A percentile compares a stretch with the other conserved stretches of the same genome.
phyloP scores from a whole-genome alignment of 2,797 vertebrate genomes.

The Sarcoramphus papa region DNA sequence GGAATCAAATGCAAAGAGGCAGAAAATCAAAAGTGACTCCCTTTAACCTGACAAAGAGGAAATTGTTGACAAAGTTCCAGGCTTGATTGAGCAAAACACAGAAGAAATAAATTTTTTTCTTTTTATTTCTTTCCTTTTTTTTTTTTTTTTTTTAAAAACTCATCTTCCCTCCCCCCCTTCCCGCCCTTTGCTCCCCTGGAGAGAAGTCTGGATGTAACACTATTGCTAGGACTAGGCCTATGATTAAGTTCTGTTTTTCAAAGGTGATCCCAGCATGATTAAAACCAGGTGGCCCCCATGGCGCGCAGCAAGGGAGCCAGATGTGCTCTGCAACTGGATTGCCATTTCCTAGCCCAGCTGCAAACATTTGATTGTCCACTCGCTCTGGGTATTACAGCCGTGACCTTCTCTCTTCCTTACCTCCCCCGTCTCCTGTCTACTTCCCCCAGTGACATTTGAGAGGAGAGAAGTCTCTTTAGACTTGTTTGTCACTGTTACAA shows the following conservation, averaged over 20 bases:
- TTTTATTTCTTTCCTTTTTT: neutral
- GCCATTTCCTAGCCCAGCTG: constrained; percentile 69
- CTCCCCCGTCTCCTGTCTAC: constrained; percentile 56
- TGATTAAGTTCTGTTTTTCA: constrained; percentile 48
- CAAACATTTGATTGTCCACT: constrained; percentile 72
- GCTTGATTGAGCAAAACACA: neutral
- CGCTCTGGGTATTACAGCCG: constrained; percentile 50
- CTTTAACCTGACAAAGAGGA: neutral
- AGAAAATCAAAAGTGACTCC: neutral
- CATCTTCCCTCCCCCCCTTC: constrained; percentile 14
- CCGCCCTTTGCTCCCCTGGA: neutral
- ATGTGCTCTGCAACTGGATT: constrained; percentile 37
- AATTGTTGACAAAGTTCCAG: neutral
- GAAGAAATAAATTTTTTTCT: neutral
- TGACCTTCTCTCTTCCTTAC: constrained; percentile 71
- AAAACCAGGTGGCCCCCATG: constrained; percentile 15
- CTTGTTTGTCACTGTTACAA: constrained; percentile 61
- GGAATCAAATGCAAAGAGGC: neutral
- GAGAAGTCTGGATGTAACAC: constrained; percentile 55
- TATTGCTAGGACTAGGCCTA: constrained; percentile 15
- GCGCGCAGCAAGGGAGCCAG: constrained; percentile 25
- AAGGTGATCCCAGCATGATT: constrained; percentile 33
- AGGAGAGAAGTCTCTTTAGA: constrained; percentile 43
- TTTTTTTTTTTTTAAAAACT: neutral
- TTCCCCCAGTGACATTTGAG: constrained; percentile 70